Base-by-base conservation (phyloP, 2,113 vertebrate genomes). In the Paraplagusia blochii region DNA sequence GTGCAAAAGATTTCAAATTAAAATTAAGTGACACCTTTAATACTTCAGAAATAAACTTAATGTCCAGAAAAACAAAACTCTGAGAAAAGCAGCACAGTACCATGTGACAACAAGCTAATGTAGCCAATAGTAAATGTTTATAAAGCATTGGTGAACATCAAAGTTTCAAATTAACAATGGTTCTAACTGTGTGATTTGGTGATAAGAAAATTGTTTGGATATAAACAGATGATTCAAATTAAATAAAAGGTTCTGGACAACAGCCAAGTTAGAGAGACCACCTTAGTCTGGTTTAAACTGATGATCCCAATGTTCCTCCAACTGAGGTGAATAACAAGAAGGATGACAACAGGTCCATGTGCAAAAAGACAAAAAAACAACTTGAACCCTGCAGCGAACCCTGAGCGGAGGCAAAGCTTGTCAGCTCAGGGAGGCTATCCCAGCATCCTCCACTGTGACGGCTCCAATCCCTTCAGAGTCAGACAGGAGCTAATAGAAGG, bases 401-500 rank as follows among this genome's bases (percentile, higher is more conserved):
- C 33, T 12, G 29, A 54, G 42, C 5, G 1, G 53, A 52, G 47
- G 53, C 13, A 40, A 59, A 11, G 51, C 58, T 42, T 50, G 42
- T 58, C 58, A 52, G 40, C 52, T 39, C 15, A 51, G 43, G 47
- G 48, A 72, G 55, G 47, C 44, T 60, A 11, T 71, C 48, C 0
- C 39, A 57, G 44, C 50, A 62, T 69, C 70, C 45, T 39, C 66
- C 43, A 29, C 58, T 44, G 40, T 51, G 53, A 13, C 6, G 7
- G 42, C 51, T 64, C 48, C 51, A 33, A 33, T 69, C 65, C 55
- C 58, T 59, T 57, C 38, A 55, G 73, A 85, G 74, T 69, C 47
- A 57, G 74, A 70, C 68, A 68, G 62, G 50, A 72, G 73, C 64
- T 80, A 81, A 85, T 69, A 55, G 66, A 77, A 58, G 81, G 65